Evolutionary conservation across 2,113 vertebrate genomes (phyloP).

Genomic region (Orthonyx spaldingii): DNA sequence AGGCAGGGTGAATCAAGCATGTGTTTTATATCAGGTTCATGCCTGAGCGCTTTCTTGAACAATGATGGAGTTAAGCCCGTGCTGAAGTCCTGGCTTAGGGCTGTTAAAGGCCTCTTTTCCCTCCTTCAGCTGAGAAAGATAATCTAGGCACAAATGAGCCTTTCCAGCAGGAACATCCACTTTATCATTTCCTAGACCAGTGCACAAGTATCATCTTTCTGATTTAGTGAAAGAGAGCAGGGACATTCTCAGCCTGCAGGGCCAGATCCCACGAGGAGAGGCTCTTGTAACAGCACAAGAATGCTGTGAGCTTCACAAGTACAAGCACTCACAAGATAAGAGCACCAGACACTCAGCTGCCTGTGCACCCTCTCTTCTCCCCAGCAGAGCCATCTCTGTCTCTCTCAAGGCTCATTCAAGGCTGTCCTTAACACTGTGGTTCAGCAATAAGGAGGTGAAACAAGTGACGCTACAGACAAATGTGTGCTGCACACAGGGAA

Average conservation of each 20-base stretch:
- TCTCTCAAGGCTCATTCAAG: background rate
- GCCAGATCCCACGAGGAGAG: background rate
- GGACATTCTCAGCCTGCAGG: background rate
- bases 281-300: background rate
- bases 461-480: rapidly evolving
- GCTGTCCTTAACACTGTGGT: rapidly evolving
- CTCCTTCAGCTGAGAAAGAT: background rate
- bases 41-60: background rate
- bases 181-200: background rate
- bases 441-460: background rate
- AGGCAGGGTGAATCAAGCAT: background rate
- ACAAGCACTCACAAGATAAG: background rate
- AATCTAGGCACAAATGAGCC: background rate
- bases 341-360: background rate
- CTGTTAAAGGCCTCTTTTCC: background rate
- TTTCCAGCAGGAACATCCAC: background rate
- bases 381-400: background rate
- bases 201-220: background rate
- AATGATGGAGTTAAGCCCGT: background rate
- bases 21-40: background rate
- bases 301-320: background rate
- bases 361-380: background rate
- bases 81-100: background rate
- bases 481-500: rapidly evolving
- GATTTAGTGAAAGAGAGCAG: background rate